These are phyloP conservation scores for Gnatocerus cornutus DNA, from an alignment of 2,888 invertebrate genomes.

Conservation along the genomic window DNA sequence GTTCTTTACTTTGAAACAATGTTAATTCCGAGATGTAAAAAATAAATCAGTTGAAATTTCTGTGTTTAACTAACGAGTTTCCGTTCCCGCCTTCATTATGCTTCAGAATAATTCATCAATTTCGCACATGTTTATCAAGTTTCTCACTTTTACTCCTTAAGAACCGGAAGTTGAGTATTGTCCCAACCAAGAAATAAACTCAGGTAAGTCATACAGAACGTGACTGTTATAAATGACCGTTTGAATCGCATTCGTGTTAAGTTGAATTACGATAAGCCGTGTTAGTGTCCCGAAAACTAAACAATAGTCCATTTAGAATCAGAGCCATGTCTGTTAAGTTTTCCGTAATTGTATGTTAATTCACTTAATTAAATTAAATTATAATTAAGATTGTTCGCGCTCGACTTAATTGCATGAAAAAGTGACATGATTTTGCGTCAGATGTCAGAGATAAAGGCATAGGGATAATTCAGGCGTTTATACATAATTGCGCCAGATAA, in stretches of 20 bases:
- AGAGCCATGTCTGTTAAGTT: conserved; percentile 14
- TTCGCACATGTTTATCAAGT: conserved; percentile 22
- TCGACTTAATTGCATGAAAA: conserved; percentile 23
- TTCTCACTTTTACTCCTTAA: conserved; percentile 14
- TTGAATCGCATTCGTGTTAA: conserved; percentile 24
- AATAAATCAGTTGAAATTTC: neutral
- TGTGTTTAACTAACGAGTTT: neutral
- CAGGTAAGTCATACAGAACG: conserved; percentile 28
- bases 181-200: conserved; percentile 21
- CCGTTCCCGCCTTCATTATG: conserved; percentile 12
- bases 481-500: conserved; percentile 36
- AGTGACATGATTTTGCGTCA: conserved; percentile 24
- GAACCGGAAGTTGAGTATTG: conserved; percentile 19
- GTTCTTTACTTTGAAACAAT: no score
- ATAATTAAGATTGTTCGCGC: conserved; percentile 50
- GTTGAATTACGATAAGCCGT: conserved; percentile 24
- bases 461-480: conserved; percentile 35
- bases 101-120: conserved; percentile 19
- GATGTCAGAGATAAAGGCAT: conserved; percentile 1
- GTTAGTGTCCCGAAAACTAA: conserved; percentile 22
- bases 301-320: conserved; percentile 36
- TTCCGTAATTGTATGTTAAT: conserved; percentile 58
- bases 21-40: neutral
- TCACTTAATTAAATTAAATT: conserved; percentile 56
- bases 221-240: conserved; percentile 23